These are phyloP conservation scores for Drosophila tripunctata DNA, from an alignment of 2,888 invertebrate species.

Conservation along the genomic window DNA sequence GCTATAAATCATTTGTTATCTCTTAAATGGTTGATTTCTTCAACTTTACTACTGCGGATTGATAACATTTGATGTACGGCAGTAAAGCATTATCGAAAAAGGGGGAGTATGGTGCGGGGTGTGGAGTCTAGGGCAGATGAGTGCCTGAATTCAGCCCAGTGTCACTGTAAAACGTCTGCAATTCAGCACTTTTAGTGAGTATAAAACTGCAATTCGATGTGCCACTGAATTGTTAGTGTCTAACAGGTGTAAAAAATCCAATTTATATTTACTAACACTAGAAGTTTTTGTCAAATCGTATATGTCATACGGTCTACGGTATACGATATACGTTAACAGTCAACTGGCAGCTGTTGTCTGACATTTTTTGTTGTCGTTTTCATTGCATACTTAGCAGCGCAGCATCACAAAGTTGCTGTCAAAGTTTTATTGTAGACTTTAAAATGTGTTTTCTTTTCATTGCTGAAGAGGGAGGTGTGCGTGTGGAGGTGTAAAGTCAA, in stretches of 20 bases:
- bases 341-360: neutral
- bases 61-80: neutral
- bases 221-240: constrained; percentile 23
- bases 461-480: too few relatives aligned
- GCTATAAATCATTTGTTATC: too few relatives aligned
- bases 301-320: neutral
- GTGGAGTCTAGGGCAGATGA: neutral
- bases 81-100: neutral
- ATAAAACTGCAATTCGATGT: constrained; percentile 32
- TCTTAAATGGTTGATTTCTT: neutral
- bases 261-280: constrained; percentile 40
- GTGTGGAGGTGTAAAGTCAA: neutral
- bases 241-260: constrained; percentile 42
- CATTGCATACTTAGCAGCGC: constrained; percentile 19
- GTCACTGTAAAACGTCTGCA: constrained; percentile 4
- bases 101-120: too few relatives aligned
- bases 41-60: neutral
- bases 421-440: constrained; percentile 46
- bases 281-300: neutral
- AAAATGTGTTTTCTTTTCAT: constrained; percentile 21
- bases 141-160: neutral
- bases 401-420: constrained; percentile 57
- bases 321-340: neutral
- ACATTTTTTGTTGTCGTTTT: neutral
- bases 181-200: constrained; percentile 29